phyloP scores from a whole-genome alignment of 2,113 vertebrate genomes.

The Siniperca chuatsi region DNA sequence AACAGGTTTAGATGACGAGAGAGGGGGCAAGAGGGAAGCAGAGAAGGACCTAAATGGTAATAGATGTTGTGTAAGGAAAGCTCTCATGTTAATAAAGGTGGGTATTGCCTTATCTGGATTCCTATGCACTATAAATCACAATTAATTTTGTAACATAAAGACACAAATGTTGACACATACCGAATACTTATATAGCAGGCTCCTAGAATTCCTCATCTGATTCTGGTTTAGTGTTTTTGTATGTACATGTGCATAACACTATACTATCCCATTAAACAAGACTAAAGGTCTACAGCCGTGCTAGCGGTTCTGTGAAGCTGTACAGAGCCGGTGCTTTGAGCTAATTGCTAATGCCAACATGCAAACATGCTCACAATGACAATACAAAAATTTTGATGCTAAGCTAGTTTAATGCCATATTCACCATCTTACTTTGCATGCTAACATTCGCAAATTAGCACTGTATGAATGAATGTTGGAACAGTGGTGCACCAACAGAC shows the following conservation, averaged over 20 bases:
- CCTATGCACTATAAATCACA: background rate
- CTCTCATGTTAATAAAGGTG: conserved; percentile 27
- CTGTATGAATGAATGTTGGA: no score
- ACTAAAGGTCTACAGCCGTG: background rate
- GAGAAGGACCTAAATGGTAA: conserved; percentile 38
- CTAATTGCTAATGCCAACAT: background rate
- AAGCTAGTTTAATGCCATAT: background rate
- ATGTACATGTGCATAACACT: background rate
- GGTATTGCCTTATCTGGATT: conserved; percentile 7
- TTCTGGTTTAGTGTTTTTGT: background rate
- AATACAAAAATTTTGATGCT: background rate
- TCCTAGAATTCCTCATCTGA: background rate
- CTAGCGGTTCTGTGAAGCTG: background rate
- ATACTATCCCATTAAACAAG: background rate
- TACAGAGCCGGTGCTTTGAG: background rate
- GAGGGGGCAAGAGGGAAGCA: conserved; percentile 2
- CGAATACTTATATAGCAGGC: background rate
- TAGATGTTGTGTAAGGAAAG: conserved; percentile 43
- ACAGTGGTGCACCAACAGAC: no score
- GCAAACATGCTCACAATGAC: background rate
- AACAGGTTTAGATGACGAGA: conserved; percentile 36
- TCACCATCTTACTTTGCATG: background rate
- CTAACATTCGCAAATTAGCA: background rate
- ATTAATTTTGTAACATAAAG: background rate
- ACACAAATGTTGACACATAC: background rate